Base-by-base conservation (phyloP, 2,113 vertebrate genomes). In the Chaetops frenatus region DNA sequence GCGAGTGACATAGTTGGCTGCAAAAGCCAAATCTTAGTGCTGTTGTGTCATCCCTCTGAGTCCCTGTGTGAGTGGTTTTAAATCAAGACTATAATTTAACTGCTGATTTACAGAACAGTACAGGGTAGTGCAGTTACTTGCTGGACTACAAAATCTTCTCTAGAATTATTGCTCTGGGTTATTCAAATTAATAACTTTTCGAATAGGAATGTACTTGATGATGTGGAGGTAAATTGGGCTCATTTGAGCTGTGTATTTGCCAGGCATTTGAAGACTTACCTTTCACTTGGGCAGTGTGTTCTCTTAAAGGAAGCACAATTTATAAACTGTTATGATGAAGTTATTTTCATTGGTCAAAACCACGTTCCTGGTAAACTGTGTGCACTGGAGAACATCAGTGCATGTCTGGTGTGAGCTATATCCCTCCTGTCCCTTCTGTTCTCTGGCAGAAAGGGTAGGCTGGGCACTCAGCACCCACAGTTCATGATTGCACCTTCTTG, bases 321-420 rank as follows among this genome's bases (percentile, higher is more conserved):
- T 54, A 24, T 40, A 21, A 62, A 7, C 15, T 72, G 44, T 29
- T 35, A 3, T 2, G 81, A 8, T 27, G 15, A 44, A 53, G 35
- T 40, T 40, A 5, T 25, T 61, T 71, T 22, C 15, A 3, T 6
- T 19, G 53, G 31, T 44, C 86, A 51, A 15, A 47, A 70, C 33
- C 0, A 1, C 4, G 2, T 44, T 86, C 5, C 51, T 70, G 50
- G 20, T 61, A 12, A 40, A 9, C 2, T 53, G 14, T 2, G 4
- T 40, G 38, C 9, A 0, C 3, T 57, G 48, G 50, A 54, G 38
- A 76, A 1, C 33, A 48, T 13, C 36, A 3, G 15, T 1, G 4
- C 7, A 31, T 40, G 35, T 33, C 11, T 64, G 53, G 7, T 38
- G 2, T 11, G 31, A 38, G 44, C 62, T 53, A 3, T 16, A 3